Base-by-base conservation (phyloP, 2,888 invertebrate species). In the Aspidapion aeneum region DNA sequence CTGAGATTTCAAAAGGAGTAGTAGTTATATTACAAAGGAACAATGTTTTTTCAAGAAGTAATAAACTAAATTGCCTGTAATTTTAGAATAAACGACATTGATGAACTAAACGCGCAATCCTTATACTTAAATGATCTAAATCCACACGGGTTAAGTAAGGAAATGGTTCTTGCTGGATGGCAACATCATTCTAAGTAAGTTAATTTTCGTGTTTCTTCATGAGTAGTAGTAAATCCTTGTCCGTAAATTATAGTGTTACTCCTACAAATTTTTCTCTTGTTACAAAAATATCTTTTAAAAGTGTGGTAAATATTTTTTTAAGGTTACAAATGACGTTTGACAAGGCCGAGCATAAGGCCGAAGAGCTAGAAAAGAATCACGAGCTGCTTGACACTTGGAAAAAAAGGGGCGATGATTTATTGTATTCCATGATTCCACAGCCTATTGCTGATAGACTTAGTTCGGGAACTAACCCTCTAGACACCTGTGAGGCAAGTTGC, bases 351-450 rank as follows among this genome's bases (percentile, higher is more conserved):
- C 85, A 86, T 71, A 84, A 91, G 64, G 90, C 91, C 50, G 84
- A 86, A 63, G 90, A 91, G 60, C 79, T 95, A 63, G 90, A 91
- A 73, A 87, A 89, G 70, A 93, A 90, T 18, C 85, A 91, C 71
- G 83, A 87, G 59, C 82, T 93, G 50, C 81, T 90, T 2, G 94
- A 94, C 74, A 87, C 90, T 51, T 94, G 93, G 93, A 91, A 93
- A 75, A 86, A 88, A 64, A 87, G 90, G 71, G 90, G 93, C 0
- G 93, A 95, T 74, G 90, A 91, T 66, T 82, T 95, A 1, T 81
- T 95, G 0, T 94, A 94, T 75, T 93, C 94, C 0, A 95, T 95
- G 94, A 93, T 95, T 74, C 95, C 95, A 0, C 86, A 89, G 73
- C 86, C 88, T 0, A 89, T 94, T 19, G 94, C 93, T 0, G 90